Base-by-base conservation (phyloP, 2,113 vertebrate species). In the Notechis scutatus region DNA sequence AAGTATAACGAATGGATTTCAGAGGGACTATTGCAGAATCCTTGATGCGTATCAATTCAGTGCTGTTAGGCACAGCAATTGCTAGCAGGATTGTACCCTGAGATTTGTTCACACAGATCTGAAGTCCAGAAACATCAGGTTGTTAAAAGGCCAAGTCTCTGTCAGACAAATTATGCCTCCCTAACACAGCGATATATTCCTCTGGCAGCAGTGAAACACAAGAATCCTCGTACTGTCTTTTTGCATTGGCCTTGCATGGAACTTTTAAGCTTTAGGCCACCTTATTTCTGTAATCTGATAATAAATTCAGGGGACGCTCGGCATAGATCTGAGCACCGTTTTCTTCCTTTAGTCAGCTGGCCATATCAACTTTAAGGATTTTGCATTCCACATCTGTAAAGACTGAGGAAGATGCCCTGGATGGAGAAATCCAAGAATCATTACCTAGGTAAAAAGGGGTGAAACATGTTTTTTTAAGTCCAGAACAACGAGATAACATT, bases 1-100 rank as follows among this genome's bases (percentile, higher is more conserved):
- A 95, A 96, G 90, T 95, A 59, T 96, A 97, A 97, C 95, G 94
- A 97, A 95, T 95, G 94, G 90, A 85, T 94, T 94, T 95, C 92
- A 91, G 94, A 93, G 57, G 93, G 95, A 81, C 93, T 97, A 93
- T 94, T 92, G 61, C 96, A 95, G 91, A 95, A 96, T 29, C 74
- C 92, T 95, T 52, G 81, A 14, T 12, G 26, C 92, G 56, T 26
- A 14, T 96, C 85, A 91, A 91, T 93, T 96, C 85, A 69, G 23
- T 93, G 88, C 91, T 95, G 93, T 39, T 95, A 92, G 91, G 92
- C 90, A 74, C 87, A 92, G 91, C 34, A 23, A 23, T 95, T 95
- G 87, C 94, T 96, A 88, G n/a, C 93, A 88, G 94, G 92, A 95
- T 96, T 29, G 1, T 91, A 87, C 95, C 14, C 45, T 92, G 93